Base-by-base conservation (phyloP, 1,140 invertebrate species). In the Heterodera carotae region DNA sequence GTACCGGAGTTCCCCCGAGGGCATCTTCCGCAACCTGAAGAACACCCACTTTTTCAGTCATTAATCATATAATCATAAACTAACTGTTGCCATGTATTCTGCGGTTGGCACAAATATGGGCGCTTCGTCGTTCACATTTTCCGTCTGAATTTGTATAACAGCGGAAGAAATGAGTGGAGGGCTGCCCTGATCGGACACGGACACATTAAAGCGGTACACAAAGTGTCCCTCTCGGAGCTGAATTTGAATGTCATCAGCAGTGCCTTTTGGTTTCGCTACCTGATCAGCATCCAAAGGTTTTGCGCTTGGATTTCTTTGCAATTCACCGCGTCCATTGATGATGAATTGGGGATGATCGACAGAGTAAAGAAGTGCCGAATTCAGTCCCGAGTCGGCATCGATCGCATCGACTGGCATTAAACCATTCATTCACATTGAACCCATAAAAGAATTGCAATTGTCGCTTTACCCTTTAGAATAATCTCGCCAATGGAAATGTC, bases 131-230 rank as follows among this genome's bases (percentile, higher is more conserved):
- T 86, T 86, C 0, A 81, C 82, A 69, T 86, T 86, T 62, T 86
- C 85, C 0, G 84, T 84, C 36, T 83, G 39, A 39, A 86, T 79
- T 29, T 86, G 85, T 18, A 86, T 67, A 71, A 92, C 91, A 2
- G 94, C 91, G 25, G 91, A 92, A 0, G 94, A 92, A 39, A 93
- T 93, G 39, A 93, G 90, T 0, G 92, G 91, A 4, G 94, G 94
- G 15, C 91, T 92, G 22, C 96, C 96, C 88, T 95, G 93, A 88
- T 98, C 93, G 33, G 91, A 91, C 8, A 94, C 95, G 36, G 92
- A 90, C 22, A 98, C 92, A 1, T 91, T 92, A 76, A 97, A 90
- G 78, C 90, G 91, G 88, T 96, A 96, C 70, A 86, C 80, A 69
- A 79, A 83, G 56, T 80, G 79, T 25, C 83, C 48, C 68, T 87